Evolutionary conservation across 2,797 vertebrate species (phyloP), one percentile per base, ranked within the genome.

Genomic region (Myotis daubentonii): DNA sequence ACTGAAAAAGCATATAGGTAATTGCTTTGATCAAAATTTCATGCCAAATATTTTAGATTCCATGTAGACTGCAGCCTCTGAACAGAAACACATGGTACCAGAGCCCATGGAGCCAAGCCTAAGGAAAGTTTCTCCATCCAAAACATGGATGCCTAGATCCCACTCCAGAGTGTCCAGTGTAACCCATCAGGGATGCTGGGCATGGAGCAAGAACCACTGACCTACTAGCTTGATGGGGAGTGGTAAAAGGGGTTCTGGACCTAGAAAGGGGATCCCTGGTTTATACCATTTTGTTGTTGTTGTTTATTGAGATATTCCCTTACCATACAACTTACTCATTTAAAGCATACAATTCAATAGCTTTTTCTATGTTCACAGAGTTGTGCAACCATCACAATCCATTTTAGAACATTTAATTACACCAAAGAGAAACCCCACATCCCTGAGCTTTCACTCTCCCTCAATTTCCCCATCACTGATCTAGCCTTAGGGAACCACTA

Each of bases 1-100:
- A 95, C 97, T 97, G 97, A 98, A 98, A 98, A 97, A 95, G 97
- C 97, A 95, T 93, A 93, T 0, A 98, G 96, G 97, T 98, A 98
- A 98, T 98, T 97, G 97, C 97, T 97, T 97, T 98, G 97, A 98
- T 97, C 96, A 98, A 98, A 97, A 98, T 97, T 97, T 97, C 95
- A 98, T 97, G 97, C 98, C 98, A 98, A 95, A 97, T 97, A 96
- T 97, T 97, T 97, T 97, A 96, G 96, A 97, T 95, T 96, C 93
- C 94, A 87, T 87, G 96, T 95, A 98, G 97, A 97, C 97, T 66
- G 74, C 60, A 97, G 95, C 36, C 72, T 82, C 74, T 89, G 79
- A 97, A 96, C 47, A 97, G 95, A 97, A 89, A 96, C 19, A 3
- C 1, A 0, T 55, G 38, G 22, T 53, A 49, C 51, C 80, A 53